Evolutionary conservation across 2,113 vertebrate genomes (phyloP).

Genomic region (Tonatia bakeri): DNA sequence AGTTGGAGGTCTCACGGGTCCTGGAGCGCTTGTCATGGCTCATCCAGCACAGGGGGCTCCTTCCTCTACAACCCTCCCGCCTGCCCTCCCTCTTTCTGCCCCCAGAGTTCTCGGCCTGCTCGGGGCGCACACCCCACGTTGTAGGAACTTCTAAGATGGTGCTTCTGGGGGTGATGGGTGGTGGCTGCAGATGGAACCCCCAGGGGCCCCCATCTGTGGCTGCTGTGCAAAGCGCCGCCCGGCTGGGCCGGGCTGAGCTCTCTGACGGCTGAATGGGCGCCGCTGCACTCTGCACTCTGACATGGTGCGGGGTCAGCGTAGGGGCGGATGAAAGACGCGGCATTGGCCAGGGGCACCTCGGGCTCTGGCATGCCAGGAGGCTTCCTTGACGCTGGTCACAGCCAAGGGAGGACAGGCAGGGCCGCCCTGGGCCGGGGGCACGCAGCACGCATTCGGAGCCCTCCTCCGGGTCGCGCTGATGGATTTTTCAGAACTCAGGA

Average conservation of each 20-base stretch:
- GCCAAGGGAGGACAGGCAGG: not conserved
- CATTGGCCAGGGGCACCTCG: accelerated
- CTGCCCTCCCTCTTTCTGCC: not conserved
- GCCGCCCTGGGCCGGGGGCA: not conserved
- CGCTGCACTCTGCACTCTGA: accelerated
- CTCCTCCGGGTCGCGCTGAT: slow-evolving; percentile 22
- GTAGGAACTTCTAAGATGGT: accelerated
- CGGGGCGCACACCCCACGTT: accelerated
- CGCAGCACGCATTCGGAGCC: not conserved
- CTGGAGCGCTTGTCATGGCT: accelerated
- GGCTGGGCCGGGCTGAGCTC: accelerated
- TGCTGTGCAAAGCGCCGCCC: accelerated
- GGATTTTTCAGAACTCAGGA: not conserved
- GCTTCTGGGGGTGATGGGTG: accelerated
- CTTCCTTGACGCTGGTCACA: accelerated
- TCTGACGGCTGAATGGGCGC: not conserved
- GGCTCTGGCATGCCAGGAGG: not conserved
- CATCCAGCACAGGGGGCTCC: accelerated
- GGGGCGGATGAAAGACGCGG: not conserved
- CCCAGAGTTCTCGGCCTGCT: not conserved
- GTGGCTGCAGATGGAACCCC: not conserved
- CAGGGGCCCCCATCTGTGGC: accelerated
- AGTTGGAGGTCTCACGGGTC: accelerated
- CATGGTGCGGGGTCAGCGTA: accelerated
- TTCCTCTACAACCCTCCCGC: not conserved